Evolutionary conservation across 2,113 vertebrate species (phyloP).

Genomic region (Paedocypris sp.): DNA sequence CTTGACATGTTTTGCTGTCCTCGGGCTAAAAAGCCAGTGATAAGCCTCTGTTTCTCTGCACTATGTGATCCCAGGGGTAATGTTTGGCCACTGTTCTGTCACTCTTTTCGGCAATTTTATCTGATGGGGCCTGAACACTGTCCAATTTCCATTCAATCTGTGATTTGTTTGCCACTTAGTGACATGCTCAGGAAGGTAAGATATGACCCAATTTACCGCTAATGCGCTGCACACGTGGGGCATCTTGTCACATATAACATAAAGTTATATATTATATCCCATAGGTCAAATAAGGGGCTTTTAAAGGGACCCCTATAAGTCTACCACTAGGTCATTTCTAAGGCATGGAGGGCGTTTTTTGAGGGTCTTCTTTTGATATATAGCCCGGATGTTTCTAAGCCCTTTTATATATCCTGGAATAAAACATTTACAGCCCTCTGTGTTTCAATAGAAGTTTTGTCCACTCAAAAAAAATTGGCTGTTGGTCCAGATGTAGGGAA

Average conservation of each 20-base stretch:
- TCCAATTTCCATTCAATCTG: background rate
- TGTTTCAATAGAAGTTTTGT: too few relatives aligned
- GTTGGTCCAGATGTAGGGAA: too few relatives aligned
- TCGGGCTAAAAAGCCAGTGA: conserved; percentile 1
- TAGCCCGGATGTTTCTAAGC: too few relatives aligned
- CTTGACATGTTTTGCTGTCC: conserved; percentile 12
- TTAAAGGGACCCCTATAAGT: too few relatives aligned
- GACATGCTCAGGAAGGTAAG: conserved; percentile 1
- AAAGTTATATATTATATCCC: background rate
- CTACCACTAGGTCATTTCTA: too few relatives aligned
- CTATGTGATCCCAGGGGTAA: conserved; percentile 3
- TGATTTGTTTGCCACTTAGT: conserved; percentile 10
- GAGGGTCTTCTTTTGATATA: too few relatives aligned
- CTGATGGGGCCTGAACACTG: background rate
- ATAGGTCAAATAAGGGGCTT: background rate
- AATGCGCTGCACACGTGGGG: conserved; percentile 1
- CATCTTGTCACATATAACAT: background rate
- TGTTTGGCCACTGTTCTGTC: conserved; percentile 13
- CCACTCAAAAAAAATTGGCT: too few relatives aligned
- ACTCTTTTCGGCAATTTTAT: conserved; percentile 4
- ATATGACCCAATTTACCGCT: conserved; percentile 10
- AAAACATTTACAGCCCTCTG: too few relatives aligned
- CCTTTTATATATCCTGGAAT: too few relatives aligned
- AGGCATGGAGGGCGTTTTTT: too few relatives aligned
- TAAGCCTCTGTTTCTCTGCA: background rate